These are phyloP conservation scores for Drosophila simulans DNA, from an alignment of 1,140 invertebrate species.

Conservation along the genomic window DNA sequence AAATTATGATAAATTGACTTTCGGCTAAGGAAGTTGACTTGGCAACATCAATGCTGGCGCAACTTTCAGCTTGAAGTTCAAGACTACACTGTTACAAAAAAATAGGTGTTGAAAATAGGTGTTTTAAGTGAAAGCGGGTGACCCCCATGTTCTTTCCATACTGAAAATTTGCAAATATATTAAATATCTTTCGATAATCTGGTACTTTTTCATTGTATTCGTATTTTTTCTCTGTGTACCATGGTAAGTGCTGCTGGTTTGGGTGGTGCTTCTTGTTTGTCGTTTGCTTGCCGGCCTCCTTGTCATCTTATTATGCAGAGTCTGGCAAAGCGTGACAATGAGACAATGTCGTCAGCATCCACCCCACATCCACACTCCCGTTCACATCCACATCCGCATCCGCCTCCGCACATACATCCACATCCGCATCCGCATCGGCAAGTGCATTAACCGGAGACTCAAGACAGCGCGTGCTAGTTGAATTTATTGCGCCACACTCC, in stretches of 20 bases:
- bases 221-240: not conserved
- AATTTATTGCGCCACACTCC: constrained; percentile 60
- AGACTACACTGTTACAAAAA: constrained; percentile 2
- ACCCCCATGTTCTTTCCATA: not conserved
- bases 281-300: constrained; percentile 23
- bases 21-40: constrained; percentile 56
- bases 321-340: constrained; percentile 74
- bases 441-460: constrained; percentile 65
- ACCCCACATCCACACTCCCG: constrained; percentile 16
- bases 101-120: not conserved
- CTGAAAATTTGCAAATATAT: not conserved
- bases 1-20: constrained; percentile 79
- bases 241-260: constrained; percentile 1
- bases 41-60: constrained; percentile 34
- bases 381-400: not conserved
- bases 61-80: constrained; percentile 56
- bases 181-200: too few species aligned
- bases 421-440: constrained; percentile 22
- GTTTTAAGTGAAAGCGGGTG: not conserved
- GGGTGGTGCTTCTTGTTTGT: constrained; percentile 25
- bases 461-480: constrained; percentile 65
- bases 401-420: not conserved
- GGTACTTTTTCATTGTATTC: too few species aligned
- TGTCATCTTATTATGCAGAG: constrained; percentile 79
- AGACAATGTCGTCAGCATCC: constrained; percentile 59